Percentiles rank a stretch among this genome's conserved stretches.
These are phyloP conservation scores for Laticauda laticaudata DNA, from an alignment of 2,113 vertebrate genomes.

Conservation along the genomic window DNA sequence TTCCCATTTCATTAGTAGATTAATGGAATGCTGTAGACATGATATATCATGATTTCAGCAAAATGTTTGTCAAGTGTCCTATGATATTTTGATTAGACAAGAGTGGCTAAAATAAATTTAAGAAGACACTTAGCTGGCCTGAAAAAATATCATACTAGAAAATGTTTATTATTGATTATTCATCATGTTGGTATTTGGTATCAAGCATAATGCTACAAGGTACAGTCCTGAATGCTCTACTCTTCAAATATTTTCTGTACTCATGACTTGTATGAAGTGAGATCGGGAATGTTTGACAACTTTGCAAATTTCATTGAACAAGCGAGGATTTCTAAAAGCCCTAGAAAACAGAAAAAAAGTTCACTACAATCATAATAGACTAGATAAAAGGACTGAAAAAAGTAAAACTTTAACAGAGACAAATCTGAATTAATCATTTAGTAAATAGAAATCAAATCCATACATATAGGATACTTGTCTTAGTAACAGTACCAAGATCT, in stretches of 20 bases:
- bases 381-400: not conserved
- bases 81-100: not conserved
- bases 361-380: not conserved
- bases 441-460: not conserved
- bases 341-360: not conserved
- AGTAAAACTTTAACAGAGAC: not conserved
- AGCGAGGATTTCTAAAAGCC: not conserved
- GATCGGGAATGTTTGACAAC: not conserved
- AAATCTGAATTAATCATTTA: not conserved
- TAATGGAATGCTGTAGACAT: not conserved
- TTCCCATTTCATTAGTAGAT: not conserved
- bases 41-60: not conserved
- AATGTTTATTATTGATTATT: not conserved
- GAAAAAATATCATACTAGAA: not conserved
- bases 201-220: not conserved
- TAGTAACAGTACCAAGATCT: not conserved
- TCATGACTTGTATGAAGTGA: not conserved
- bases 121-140: not conserved
- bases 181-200: not conserved
- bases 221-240: not conserved
- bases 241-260: not conserved
- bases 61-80: not conserved
- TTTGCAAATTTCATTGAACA: not conserved
- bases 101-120: not conserved
- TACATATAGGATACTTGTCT: not conserved